Conservation (phyloP, 2,797 vertebrate genomes). For the Bradypodion pumilum region DNA sequence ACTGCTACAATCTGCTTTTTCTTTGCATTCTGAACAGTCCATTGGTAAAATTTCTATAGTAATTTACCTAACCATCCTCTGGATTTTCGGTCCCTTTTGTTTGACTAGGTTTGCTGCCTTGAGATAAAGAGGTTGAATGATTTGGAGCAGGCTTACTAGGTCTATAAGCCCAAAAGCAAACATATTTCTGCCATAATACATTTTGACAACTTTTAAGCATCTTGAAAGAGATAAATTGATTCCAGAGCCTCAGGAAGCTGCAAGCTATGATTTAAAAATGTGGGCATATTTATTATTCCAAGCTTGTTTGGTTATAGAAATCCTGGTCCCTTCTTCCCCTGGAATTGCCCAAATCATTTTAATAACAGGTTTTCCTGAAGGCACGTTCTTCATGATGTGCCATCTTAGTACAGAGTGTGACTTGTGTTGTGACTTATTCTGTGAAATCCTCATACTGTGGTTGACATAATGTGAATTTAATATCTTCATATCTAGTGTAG, state of each 20-base stretch:
- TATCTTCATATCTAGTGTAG: neutral
- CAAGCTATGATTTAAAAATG: constrained; percentile 68
- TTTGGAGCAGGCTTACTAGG: constrained; percentile 48
- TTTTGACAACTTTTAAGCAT: constrained; percentile 59
- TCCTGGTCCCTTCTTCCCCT: constrained; percentile 59
- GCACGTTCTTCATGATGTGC: constrained; percentile 33
- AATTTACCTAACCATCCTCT: neutral
- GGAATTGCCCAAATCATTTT: constrained; percentile 57
- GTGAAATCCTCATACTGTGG: neutral
- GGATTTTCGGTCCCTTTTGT: constrained; percentile 48
- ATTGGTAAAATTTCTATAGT: too few relatives aligned
- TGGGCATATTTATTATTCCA: constrained; percentile 74
- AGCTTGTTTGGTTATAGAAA: constrained; percentile 66
- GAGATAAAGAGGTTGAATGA: constrained; percentile 62
- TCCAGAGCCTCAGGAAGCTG: constrained; percentile 76
- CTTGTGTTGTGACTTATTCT: neutral
- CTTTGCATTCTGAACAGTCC: too few relatives aligned
- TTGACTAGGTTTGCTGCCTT: constrained; percentile 67
- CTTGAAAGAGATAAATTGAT: constrained; percentile 70
- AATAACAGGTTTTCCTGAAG: constrained; percentile 51
- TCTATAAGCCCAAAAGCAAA: constrained; percentile 74
- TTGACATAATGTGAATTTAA: neutral
- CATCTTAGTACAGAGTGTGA: rapidly evolving
- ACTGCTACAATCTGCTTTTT: too few relatives aligned
- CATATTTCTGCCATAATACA: constrained; percentile 67